Base-by-base conservation (phyloP, 2,797 vertebrate species). In the Otus scops region DNA sequence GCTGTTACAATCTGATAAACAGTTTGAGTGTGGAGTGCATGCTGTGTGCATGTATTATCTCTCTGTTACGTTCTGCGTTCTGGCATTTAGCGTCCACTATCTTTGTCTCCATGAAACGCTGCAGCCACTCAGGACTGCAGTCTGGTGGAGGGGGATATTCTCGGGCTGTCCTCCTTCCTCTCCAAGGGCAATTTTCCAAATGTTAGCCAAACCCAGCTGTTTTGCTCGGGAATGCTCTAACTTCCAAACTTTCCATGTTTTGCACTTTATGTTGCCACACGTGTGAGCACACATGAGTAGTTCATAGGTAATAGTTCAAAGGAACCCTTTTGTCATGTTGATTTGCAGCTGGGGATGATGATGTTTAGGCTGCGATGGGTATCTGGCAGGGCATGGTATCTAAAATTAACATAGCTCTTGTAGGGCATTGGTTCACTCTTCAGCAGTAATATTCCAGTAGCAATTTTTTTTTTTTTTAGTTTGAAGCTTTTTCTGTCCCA, bases 1-100 rank as follows among this genome's bases (percentile, higher is more conserved):
- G 97, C 96, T 92, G 97, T 85, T 96, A 48, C 92, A 48, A 94
- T 91, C 96, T 96, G 94, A 97, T 94, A 93, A 97, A 94, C 97
- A 95, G 43, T 86, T 86, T 6, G 95, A 95, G 97, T 81, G 89
- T 54, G 89, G 94, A 84, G 89, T 74, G 88, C 76, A 51, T 93
- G 95, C 96, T 95, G 87, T 26, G 96, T 6, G 95, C 78, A 50
- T 89, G 92, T 56, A 77, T 96, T 92, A 89, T 86, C 85, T 85
- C 74, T 48, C 86, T 48, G 65, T 75, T 60, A 57, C 47, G 43
- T 60, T 45, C 86, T 8, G 45, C 68, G 43, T 67, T 67, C 94
- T 68, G 86, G 93, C 73, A 30, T 36, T 84, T 53, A 41, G 10
- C 17, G 77, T 50, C 95, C 93, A 59, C 92, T 81, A 38, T 39